Conservation (phyloP, 2,888 invertebrate species). For the Capitulum mitella region DNA sequence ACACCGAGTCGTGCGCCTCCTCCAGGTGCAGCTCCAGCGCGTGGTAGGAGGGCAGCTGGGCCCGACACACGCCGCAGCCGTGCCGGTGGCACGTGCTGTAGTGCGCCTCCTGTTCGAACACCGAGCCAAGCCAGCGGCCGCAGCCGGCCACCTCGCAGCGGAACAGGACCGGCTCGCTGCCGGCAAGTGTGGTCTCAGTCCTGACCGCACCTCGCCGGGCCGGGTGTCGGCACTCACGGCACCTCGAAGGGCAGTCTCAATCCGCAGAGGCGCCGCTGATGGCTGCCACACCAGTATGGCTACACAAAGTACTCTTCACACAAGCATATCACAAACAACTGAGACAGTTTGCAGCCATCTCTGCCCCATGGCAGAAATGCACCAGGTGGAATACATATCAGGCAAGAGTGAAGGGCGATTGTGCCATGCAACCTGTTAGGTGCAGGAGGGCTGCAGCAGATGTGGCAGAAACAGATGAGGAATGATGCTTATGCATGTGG, state of each 20-base stretch:
- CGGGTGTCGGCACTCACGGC: background rate
- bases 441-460: background rate
- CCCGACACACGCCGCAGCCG: background rate
- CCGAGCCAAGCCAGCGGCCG: conserved; percentile 6
- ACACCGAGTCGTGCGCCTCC: conserved; percentile 17
- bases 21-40: conserved; percentile 8
- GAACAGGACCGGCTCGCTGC: background rate
- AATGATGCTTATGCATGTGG: too few relatives aligned
- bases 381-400: too few relatives aligned
- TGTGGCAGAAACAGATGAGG: background rate
- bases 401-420: too few relatives aligned
- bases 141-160: conserved; percentile 14
- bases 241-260: background rate
- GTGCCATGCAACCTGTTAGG: too few relatives aligned
- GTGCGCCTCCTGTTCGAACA: background rate
- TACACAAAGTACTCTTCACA: background rate
- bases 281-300: background rate
- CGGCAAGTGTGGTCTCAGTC: background rate
- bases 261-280: background rate
- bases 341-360: background rate
- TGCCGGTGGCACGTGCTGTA: background rate
- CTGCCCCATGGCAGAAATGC: too few relatives aligned
- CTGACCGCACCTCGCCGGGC: background rate
- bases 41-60: background rate
- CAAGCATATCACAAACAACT: background rate